A percentile compares a stretch with the other conserved stretches of the same genome.
Conservation (phyloP, 2,888 invertebrate species). For the Pyrochroa serraticornis region DNA sequence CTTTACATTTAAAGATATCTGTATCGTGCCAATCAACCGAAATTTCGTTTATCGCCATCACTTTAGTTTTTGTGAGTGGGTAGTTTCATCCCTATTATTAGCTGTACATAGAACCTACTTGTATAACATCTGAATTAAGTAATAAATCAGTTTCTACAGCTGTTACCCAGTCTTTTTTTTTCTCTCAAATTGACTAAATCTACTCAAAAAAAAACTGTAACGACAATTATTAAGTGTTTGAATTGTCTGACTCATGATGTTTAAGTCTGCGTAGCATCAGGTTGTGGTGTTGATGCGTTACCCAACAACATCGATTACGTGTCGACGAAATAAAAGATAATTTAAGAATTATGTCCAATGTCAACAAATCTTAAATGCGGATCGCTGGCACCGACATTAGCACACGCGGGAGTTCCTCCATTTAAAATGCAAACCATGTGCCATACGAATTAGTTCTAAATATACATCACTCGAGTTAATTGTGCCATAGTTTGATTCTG, state of each 20-base stretch:
- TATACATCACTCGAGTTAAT: no score
- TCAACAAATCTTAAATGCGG: background rate
- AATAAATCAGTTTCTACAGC: background rate
- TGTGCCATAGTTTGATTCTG: no score
- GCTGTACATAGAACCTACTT: conserved; percentile 2
- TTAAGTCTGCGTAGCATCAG: no score
- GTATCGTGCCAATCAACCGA: conserved; percentile 1
- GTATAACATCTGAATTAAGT: conserved; percentile 1
- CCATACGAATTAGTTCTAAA: background rate
- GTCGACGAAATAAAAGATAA: background rate
- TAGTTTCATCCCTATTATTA: background rate
- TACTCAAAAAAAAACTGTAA: no score
- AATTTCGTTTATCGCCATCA: background rate
- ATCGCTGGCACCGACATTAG: conserved; percentile 12
- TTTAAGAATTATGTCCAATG: conserved; percentile 1
- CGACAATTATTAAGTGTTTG: no score
- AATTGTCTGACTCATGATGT: no score
- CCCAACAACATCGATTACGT: no score
- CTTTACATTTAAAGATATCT: background rate
- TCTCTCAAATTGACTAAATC: background rate
- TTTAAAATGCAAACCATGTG: conserved; percentile 16
- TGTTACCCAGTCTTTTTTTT: background rate
- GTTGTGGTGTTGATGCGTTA: no score
- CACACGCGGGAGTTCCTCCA: conserved; percentile 12
- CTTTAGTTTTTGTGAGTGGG: background rate